phyloP scores from a whole-genome alignment of 2,797 vertebrate genomes.

The Apogon hyalosoma region DNA sequence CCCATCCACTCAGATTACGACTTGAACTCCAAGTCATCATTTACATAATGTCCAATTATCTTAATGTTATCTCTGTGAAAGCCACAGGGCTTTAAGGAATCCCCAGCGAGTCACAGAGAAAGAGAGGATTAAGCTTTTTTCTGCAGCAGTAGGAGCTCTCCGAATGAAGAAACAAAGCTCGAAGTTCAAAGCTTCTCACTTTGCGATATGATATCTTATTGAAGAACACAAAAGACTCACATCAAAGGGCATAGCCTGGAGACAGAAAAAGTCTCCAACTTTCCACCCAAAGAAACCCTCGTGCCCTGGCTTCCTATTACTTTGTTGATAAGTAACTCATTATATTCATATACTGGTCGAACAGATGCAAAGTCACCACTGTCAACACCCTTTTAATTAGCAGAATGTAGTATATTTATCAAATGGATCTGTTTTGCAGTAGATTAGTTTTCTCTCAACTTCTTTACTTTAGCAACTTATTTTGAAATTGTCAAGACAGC shows the following conservation, averaged over 20 bases:
- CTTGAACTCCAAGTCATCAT: constrained; percentile 64
- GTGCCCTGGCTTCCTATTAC: constrained; percentile 20
- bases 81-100: constrained; percentile 66
- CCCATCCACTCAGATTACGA: constrained; percentile 45
- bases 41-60: constrained; percentile 79
- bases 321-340: constrained; percentile 52
- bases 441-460: not conserved
- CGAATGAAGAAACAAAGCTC: constrained; percentile 69
- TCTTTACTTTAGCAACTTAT: not conserved
- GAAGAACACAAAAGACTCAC: constrained; percentile 67
- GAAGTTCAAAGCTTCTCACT: constrained; percentile 70
- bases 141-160: constrained; percentile 41
- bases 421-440: too few species aligned
- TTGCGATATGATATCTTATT: constrained; percentile 68
- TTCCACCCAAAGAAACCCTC: constrained; percentile 38
- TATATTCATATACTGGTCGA: constrained; percentile 7
- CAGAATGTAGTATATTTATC: constrained; percentile 16
- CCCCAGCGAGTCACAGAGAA: constrained; percentile 54
- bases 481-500: not conserved
- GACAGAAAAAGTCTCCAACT: constrained; percentile 49
- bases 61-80: constrained; percentile 72
- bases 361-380: constrained; percentile 7
- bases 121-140: constrained; percentile 46
- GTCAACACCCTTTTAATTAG: constrained; percentile 15
- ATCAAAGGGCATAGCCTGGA: constrained; percentile 65